Evolutionary conservation across 2,113 vertebrate species (phyloP), one percentile per base, ranked within the genome.

Genomic region (Gila orcuttii): DNA sequence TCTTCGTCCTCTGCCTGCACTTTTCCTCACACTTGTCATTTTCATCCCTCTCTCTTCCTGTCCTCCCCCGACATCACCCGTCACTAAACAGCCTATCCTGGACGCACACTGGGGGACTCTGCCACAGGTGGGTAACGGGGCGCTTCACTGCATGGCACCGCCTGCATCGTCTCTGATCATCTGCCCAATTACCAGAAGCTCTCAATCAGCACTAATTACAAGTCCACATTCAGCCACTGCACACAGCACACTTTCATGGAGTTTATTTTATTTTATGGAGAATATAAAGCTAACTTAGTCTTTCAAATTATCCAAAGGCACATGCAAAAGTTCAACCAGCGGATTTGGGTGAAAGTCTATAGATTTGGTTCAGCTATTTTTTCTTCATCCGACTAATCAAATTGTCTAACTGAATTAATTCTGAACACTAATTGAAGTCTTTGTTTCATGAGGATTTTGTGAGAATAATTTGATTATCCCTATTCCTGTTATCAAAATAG

Each of bases 41-140:
- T 76, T 68, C 73, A 87, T 84, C 82, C 85, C 84, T 74, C 42
- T 64, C 88, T 23, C 55, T 57, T 57, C 52, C 52, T 57, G 52
- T 90, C 87, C 86, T 85, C 91, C 88, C 90, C 90, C 91, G 88
- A 85, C 95, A 91, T 87, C 28, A 83, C 86, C 90, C 92, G 89
- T 93, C 94, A 93, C 93, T 94, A 92, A 96, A 96, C 96, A 97
- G 96, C 97, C 93, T 97, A 97, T 91, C 96, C 96, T 0, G 97
- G 97, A 97, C 96, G 97, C 93, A 96, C 95, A 93, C 94, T 97
- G 92, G 96, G 95, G 91, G 96, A 96, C 89, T 96, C 96, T n/a
- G 95, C 94, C 92, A 95, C 96, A 97, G 97, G 97, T 97, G 95
- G 96, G 97, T 98, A 95, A 93, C 89, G 89, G 89, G 93, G 91